A percentile compares a stretch with the other conserved stretches of the same genome.
These are phyloP conservation scores for Tanytarsus gracilentus DNA, from an alignment of 2,888 invertebrate species.

Conservation along the genomic window DNA sequence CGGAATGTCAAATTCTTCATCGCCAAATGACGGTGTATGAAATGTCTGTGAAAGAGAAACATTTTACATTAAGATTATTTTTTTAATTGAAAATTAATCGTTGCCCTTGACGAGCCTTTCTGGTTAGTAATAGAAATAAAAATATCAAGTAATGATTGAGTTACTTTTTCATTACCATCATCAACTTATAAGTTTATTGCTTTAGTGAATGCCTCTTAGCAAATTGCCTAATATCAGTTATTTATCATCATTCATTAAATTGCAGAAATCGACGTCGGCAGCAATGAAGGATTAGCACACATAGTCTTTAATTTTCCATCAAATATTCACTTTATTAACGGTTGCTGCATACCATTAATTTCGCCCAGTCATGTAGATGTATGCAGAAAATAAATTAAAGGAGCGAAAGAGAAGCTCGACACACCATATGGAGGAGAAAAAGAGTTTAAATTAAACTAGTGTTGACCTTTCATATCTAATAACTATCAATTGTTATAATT, in stretches of 20 bases:
- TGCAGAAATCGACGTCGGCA: not conserved
- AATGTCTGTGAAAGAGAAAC: slow-evolving; percentile 43
- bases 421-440: not conserved
- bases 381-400: not conserved
- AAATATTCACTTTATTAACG: not conserved
- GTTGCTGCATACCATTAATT: not conserved
- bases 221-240: not conserved
- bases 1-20: slow-evolving; percentile 87
- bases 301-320: slow-evolving; percentile 4
- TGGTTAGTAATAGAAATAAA: too few species aligned
- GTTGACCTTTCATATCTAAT: slow-evolving; percentile 25
- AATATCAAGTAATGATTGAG: too few species aligned
- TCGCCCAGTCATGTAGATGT: not conserved
- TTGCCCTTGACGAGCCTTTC: too few species aligned
- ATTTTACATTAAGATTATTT: not conserved
- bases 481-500: slow-evolving; percentile 26
- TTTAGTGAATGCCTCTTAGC: not conserved
- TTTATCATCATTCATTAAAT: not conserved
- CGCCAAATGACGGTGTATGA: slow-evolving; percentile 91
- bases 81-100: too few species aligned
- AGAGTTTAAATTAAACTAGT: not conserved
- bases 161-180: too few species aligned
- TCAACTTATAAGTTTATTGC: not conserved
- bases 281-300: not conserved
- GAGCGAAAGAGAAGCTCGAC: too few species aligned